Evolutionary conservation across 2,113 vertebrate species (phyloP).

Genomic region (Orcinus orca): DNA sequence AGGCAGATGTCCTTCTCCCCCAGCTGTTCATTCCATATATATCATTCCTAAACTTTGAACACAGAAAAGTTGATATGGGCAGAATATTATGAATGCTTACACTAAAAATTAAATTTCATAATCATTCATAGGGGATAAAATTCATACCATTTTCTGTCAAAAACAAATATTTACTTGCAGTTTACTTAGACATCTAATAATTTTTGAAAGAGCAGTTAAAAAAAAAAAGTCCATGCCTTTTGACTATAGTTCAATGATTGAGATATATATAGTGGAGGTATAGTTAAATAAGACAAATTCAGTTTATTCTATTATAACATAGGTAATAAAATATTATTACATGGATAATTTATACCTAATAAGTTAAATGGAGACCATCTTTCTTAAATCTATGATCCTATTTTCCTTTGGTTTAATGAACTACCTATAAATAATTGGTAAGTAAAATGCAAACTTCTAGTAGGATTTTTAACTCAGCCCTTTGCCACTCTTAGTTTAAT

Average conservation of each 20-base stretch:
- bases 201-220: conserved; percentile 7
- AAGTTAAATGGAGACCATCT: neutral
- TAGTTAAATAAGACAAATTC: neutral
- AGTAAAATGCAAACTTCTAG: neutral
- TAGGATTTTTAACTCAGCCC: neutral
- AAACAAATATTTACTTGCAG: neutral
- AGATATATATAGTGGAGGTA: neutral
- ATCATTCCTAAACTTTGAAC: neutral
- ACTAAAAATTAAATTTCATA: conserved; percentile 28
- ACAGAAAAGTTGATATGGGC: neutral
- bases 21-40: neutral
- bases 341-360: neutral
- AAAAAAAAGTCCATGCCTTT: neutral
- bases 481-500: neutral
- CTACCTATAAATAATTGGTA: neutral
- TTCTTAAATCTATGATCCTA: neutral
- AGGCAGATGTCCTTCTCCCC: neutral
- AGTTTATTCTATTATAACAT: neutral
- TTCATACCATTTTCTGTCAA: neutral
- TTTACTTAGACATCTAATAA: conserved; percentile 27
- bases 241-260: neutral
- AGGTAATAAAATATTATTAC: neutral
- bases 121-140: neutral
- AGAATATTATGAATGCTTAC: neutral
- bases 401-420: neutral